These are phyloP conservation scores for Chitala chitala DNA, from an alignment of 2,113 vertebrate genomes.

Conservation along the genomic window DNA sequence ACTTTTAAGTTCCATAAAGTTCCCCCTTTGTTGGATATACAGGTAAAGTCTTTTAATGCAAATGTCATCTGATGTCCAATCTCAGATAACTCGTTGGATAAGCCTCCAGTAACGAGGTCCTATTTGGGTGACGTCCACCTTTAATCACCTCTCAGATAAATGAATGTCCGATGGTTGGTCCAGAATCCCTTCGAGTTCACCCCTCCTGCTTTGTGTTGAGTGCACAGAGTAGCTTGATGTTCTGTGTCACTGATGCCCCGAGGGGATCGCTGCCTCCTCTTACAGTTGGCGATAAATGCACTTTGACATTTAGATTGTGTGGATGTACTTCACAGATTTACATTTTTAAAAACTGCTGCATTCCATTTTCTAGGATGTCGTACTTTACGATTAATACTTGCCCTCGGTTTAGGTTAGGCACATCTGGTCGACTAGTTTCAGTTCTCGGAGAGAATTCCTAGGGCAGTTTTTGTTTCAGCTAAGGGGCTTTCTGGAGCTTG, in stretches of 20 bases:
- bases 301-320: conserved; percentile 66
- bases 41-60: background rate
- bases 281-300: conserved; percentile 60
- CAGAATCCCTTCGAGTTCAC: background rate
- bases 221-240: conserved; percentile 54
- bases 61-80: background rate
- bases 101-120: background rate
- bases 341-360: conserved; percentile 48
- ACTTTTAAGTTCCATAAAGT: conserved; percentile 29
- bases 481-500: background rate
- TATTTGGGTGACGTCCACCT: background rate
- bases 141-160: conserved; percentile 23
- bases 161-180: conserved; percentile 54
- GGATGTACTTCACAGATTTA: conserved; percentile 49
- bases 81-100: background rate
- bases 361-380: conserved; percentile 62
- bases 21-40: background rate
- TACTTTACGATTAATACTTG: conserved; percentile 40
- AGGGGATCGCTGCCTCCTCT: conserved; percentile 23
- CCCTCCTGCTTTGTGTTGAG: conserved; percentile 45
- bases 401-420: background rate
- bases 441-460: background rate
- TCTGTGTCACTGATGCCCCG: conserved; percentile 30
- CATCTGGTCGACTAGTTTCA: background rate
- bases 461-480: background rate